These are phyloP conservation scores for Mola mola DNA, from an alignment of 2,113 vertebrate species.

Conservation along the genomic window DNA sequence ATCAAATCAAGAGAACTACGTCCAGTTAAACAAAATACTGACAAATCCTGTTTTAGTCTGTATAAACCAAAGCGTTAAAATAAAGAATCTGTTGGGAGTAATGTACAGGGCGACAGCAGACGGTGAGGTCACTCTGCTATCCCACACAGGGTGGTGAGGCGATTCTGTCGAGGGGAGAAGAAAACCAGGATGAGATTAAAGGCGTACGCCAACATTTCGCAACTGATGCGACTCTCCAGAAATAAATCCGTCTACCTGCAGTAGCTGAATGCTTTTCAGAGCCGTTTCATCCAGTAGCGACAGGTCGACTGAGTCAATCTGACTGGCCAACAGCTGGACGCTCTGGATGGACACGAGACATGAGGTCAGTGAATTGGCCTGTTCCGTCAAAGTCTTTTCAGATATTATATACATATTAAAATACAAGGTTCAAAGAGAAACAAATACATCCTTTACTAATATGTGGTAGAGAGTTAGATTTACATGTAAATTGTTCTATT, in stretches of 20 bases:
- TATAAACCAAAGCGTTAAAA: background rate
- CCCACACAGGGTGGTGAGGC: conserved; percentile 74
- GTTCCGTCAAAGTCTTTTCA: background rate
- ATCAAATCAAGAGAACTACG: background rate
- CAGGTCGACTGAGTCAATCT: conserved; percentile 81
- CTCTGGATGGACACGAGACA: conserved; percentile 61
- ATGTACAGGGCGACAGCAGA: conserved; percentile 1
- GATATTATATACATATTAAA: too few species aligned
- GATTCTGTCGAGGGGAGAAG: conserved; percentile 61
- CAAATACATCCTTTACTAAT: too few species aligned
- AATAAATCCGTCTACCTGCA: conserved; percentile 67
- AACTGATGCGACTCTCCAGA: background rate
- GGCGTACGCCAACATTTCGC: background rate
- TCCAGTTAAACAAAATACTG: background rate
- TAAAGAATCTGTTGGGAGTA: conserved; percentile 7
- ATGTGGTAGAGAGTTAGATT: too few species aligned
- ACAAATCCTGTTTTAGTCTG: background rate
- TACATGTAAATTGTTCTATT: too few species aligned
- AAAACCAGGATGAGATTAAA: background rate
- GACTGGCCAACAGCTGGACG: conserved; percentile 81
- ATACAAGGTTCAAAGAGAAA: too few species aligned
- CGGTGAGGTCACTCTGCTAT: conserved; percentile 26
- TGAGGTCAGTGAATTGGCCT: background rate
- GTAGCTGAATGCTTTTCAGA: conserved; percentile 72
- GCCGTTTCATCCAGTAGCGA: conserved; percentile 72